Evolutionary conservation across 2,797 vertebrate species (phyloP).

Genomic region (Basileuterus tristriatus): DNA sequence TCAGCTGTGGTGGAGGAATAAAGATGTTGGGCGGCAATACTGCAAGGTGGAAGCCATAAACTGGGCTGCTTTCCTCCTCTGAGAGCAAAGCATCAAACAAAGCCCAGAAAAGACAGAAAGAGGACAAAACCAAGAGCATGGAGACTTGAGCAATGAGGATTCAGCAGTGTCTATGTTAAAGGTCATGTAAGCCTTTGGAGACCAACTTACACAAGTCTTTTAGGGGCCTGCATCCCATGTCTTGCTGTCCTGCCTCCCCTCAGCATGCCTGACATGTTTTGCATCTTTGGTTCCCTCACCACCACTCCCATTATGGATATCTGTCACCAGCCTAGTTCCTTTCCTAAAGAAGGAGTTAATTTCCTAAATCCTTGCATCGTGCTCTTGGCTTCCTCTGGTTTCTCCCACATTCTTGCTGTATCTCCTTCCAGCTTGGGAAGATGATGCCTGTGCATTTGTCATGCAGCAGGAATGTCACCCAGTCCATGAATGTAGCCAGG

Average conservation of each 20-base stretch:
- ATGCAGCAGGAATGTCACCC: conserved; percentile 16
- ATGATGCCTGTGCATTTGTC: not conserved
- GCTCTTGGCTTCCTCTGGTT: not conserved
- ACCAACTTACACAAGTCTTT: not conserved
- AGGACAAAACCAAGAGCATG: not conserved
- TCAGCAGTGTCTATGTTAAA: not conserved
- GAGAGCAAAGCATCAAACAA: not conserved
- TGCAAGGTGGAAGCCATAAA: not conserved
- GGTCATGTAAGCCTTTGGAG: not conserved
- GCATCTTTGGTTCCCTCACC: not conserved
- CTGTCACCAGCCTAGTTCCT: not conserved
- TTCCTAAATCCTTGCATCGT: not conserved
- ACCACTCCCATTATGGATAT: not conserved
- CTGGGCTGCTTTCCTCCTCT: not conserved
- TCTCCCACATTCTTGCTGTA: conserved; percentile 7
- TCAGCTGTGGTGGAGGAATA: not conserved
- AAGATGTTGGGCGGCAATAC: not conserved
- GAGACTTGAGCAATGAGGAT: not conserved
- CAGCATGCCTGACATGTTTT: not conserved
- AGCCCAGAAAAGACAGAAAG: not conserved
- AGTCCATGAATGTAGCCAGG: not conserved
- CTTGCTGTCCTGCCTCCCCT: not conserved
- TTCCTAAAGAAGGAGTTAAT: not conserved
- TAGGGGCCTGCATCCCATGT: not conserved
- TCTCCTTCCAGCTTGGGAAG: not conserved